phyloP scores from a whole-genome alignment of 2,113 vertebrate species.

The Aegithalos caudatus region DNA sequence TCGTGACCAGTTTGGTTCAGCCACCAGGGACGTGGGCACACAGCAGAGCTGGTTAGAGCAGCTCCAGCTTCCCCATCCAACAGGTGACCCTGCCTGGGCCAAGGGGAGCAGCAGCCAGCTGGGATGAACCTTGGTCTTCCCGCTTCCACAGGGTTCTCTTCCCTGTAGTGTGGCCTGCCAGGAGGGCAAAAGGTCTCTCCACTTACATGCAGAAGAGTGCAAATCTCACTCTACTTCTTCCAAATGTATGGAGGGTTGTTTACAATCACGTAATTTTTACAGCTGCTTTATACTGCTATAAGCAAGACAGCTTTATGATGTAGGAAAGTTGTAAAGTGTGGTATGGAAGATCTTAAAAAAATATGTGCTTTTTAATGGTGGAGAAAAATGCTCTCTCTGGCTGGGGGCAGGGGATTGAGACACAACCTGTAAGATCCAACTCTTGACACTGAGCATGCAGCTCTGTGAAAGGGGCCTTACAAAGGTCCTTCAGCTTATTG shows the following conservation, averaged over 20 bases:
- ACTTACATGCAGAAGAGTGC: background rate
- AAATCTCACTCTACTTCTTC: constrained; percentile 40
- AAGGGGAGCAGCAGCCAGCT: fast-evolving
- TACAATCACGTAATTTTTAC: constrained; percentile 74
- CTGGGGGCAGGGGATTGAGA: constrained; percentile 2
- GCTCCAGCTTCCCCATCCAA: no score
- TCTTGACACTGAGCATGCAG: constrained; percentile 38
- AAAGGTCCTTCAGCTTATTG: constrained; percentile 15
- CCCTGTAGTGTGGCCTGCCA: fast-evolving
- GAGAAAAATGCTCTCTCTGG: constrained; percentile 49
- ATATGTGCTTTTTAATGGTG: constrained; percentile 64
- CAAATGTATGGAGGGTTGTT: constrained; percentile 67
- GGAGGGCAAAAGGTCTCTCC: background rate
- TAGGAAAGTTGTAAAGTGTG: constrained; percentile 64
- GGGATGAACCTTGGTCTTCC: background rate
- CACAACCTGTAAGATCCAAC: background rate
- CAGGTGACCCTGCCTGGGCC: fast-evolving
- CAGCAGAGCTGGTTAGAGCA: background rate
- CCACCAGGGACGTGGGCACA: fast-evolving
- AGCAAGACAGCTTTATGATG: constrained; percentile 77
- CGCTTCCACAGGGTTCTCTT: fast-evolving
- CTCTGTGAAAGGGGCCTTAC: constrained; percentile 5
- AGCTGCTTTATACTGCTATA: constrained; percentile 71
- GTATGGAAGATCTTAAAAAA: constrained; percentile 73
- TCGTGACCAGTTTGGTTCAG: fast-evolving